Evolutionary conservation across 2,113 vertebrate genomes (phyloP), one percentile per base, ranked within the genome.

Genomic region (Bujurquina vittata): DNA sequence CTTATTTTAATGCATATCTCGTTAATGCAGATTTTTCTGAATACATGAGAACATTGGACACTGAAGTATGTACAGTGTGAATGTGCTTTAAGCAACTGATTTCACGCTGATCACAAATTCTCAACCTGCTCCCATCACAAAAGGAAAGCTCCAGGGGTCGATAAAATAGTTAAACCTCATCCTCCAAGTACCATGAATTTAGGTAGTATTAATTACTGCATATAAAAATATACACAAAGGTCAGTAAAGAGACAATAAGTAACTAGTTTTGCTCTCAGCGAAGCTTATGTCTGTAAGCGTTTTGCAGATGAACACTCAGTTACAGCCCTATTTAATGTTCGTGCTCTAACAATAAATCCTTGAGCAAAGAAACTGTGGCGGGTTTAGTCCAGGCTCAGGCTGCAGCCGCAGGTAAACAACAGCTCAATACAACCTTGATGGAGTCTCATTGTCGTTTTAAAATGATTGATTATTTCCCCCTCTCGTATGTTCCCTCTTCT

Each of bases 371-470:
- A 49, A 59, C 87, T 23, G n/a, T 1, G 18, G 57, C 20, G 3
- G 26, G 9, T 56, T 67, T 14, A 77, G 79, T 10, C 59, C 33
- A 31, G 49, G 46, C 81, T 80, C 63, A n/a, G n/a, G 80, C 75
- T 40, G 54, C 84, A 80, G 87, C 46, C 20, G 2, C 83, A 85
- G 86, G 84, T 88, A 91, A 92, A 92, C 84, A 87, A 61, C 81
- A 18, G 83, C 77, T 93, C 84, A 10, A 85, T 92, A 77, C 78
- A 83, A 84, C 81, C 78, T 84, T 77, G 78, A 90, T 87, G 83
- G 80, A 93, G 87, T 85, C 62, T 75, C 18, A 17, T 61, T 77
- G 58, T 43, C 0, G 17, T 81, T 86, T 65, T 37, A 56, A 84
- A 82, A 89, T 59, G 26, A 89, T 83, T 17, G 31, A 87, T 89